Conservation (phyloP, 1,140 invertebrate species). For the Papilio polytes region DNA sequence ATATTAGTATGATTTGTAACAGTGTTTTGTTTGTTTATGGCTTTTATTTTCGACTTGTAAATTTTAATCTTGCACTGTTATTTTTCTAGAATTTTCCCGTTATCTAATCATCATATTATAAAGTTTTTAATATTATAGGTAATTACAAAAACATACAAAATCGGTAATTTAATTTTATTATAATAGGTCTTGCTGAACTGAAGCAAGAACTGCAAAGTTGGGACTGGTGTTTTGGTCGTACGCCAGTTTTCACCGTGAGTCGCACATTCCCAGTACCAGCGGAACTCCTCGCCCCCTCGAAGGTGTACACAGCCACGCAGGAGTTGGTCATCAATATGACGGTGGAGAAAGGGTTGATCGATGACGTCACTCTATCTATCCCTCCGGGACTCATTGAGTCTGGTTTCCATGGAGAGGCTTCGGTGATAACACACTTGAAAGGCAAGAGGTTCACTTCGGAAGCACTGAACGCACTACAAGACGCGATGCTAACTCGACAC, state of each 20-base stretch:
- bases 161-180: constrained; percentile 11
- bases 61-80: background rate
- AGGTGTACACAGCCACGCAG: constrained; percentile 71
- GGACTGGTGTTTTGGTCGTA: constrained; percentile 95
- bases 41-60: background rate
- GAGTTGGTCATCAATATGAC: constrained; percentile 80
- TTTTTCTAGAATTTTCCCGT: background rate
- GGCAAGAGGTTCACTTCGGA: constrained; percentile 81
- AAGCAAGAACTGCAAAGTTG: constrained; percentile 89
- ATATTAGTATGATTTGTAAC: too few relatives aligned
- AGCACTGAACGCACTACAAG: constrained; percentile 74
- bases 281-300: constrained; percentile 70
- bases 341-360: constrained; percentile 79
- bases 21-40: background rate
- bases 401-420: constrained; percentile 81
- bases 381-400: constrained; percentile 79
- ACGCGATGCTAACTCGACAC: constrained; percentile 78
- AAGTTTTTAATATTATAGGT: too few relatives aligned
- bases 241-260: constrained; percentile 91
- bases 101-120: too few relatives aligned
- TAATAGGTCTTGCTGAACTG: constrained; percentile 87
- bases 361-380: constrained; percentile 79
- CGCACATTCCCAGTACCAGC: constrained; percentile 77
- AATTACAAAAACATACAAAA: background rate
- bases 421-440: constrained; percentile 79